Base-by-base conservation (phyloP, 2,888 invertebrate species). In the Caenorhabditis becei region DNA sequence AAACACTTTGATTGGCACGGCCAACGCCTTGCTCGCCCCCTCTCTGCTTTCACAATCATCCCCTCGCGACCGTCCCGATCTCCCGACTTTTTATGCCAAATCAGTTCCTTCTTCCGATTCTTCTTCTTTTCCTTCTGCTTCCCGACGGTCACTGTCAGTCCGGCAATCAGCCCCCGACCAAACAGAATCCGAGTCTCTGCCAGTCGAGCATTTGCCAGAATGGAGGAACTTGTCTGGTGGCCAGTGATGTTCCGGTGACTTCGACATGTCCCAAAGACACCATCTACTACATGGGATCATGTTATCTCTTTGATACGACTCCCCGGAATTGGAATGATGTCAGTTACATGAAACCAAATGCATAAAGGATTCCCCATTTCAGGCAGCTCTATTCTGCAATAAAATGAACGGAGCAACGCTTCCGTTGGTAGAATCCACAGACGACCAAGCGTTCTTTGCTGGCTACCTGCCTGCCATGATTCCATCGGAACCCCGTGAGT, bases 401-500 rank as follows among this genome's bases (percentile, higher is more conserved):
- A 77, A 77, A 20, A 72, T 72, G 56, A 61, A 51, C 32, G 61
- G 72, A 41, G 72, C 61, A 32, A 70, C 61, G 2, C 44, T 72
- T 2, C 62, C 75, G 10, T 16, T 80, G 18, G 49, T 77, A 4
- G 80, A 83, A 49, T 74, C 56, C 2, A 37, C 58, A 1, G 81
- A 81, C 1, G 83, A 83, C 41, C 81, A 81, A 35, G 62, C 75
- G 37, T 84, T 84, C 28, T 80, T 79, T 24, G 66, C 84, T 0
- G 82, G 74, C 4, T 84, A 66, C 16, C 49, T 83, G 11, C 82
- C 67, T 58, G 84, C 78, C 1, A 71, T 78, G 62, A 49, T 79
- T 16, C 72, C 79, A 5, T 16, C 49, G n/a, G 47, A 59, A n/a
- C 66, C 61, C 23, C 51, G 67, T 75, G 14, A 66, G 75, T 53